Percentiles rank a stretch among this genome's conserved stretches.
Evolutionary conservation across 2,797 vertebrate genomes (phyloP).

Genomic region (Tachyglossus aculeatus): DNA sequence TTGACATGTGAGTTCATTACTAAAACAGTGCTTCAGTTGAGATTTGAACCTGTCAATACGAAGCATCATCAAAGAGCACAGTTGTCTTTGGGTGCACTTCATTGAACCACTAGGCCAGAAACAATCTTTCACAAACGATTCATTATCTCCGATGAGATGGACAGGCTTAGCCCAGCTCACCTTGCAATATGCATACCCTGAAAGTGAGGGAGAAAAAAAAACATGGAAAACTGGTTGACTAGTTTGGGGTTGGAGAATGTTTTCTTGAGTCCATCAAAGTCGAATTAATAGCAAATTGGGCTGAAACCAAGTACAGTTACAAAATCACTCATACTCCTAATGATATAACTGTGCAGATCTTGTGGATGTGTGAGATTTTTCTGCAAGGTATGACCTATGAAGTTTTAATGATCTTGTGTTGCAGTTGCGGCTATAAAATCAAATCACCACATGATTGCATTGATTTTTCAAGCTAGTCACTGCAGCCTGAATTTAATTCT

Average conservation of each 20-base stretch:
- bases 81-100: conserved; percentile 41
- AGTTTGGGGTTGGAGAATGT: conserved; percentile 66
- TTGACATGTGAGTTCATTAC: conserved; percentile 14
- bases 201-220: conserved; percentile 70
- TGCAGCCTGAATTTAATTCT: conserved; percentile 59
- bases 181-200: conserved; percentile 72
- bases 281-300: conserved; percentile 65
- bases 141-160: conserved; percentile 64
- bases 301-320: conserved; percentile 64
- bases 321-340: conserved; percentile 65
- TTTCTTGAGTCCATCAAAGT: conserved; percentile 70
- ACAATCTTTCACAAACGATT: conserved; percentile 70
- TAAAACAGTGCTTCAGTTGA: conserved; percentile 1
- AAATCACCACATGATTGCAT: conserved; percentile 60
- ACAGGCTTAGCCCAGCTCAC: conserved; percentile 52
- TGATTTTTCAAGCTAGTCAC: conserved; percentile 68
- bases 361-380: conserved; percentile 72
- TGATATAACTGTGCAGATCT: conserved; percentile 72
- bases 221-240: conserved; percentile 59
- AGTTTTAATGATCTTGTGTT: conserved; percentile 72
- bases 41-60: conserved; percentile 49
- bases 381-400: conserved; percentile 73
- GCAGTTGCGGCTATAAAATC: conserved; percentile 67
- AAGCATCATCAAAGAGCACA: conserved; percentile 45
- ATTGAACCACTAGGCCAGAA: conserved; percentile 60